Base-by-base conservation (phyloP, 2,113 vertebrate species). In the Toxotes chatareus region DNA sequence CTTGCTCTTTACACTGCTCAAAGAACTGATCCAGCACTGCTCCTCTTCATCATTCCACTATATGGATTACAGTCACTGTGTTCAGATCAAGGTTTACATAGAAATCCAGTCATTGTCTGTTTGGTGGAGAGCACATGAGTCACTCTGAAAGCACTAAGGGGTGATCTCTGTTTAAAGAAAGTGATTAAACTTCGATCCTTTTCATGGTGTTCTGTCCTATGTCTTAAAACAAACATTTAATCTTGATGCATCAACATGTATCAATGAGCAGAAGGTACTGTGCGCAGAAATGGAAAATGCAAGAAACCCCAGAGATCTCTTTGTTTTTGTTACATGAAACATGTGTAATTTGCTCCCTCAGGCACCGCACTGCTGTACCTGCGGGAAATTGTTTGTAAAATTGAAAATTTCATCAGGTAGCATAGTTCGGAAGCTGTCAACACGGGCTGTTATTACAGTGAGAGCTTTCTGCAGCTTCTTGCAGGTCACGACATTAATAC, bases 391-490 rank as follows among this genome's bases (percentile, higher is more conserved):
- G 46, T 72, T 57, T 77, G 9, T 59, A 21, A 59, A 59, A 64
- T 49, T 40, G 31, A 51, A 44, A 47, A 68, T 34, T 57, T 7
- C 40, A 42, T 63, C 73, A 78, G 60, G 53, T 62, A 34, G 21
- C 59, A 27, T 12, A 38, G 53, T 42, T 53, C 73, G 56, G 31
- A 77, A 31, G 66, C 66, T 82, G 66, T 76, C 56, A 75, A 53
- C n/a, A 46, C 4, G 0, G 67, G 7, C 38, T 61, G 40, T 64
- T 66, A 51, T 66, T 56, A 13, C 21, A 47, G 47, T n/a, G n/a
- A 55, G 11, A 69, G 57, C 60, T 63, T 79, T 65, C 57, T 32
- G 57, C 40, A 63, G 74, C 46, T 46, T 61, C 64, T 83, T 73
- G 40, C 62, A 60, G 80, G 72, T 76, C 62, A 79, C 56, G 51